Evolutionary conservation across 2,797 vertebrate species (phyloP), one percentile per base, ranked within the genome.

Genomic region (Kryptopterus vitreolus): DNA sequence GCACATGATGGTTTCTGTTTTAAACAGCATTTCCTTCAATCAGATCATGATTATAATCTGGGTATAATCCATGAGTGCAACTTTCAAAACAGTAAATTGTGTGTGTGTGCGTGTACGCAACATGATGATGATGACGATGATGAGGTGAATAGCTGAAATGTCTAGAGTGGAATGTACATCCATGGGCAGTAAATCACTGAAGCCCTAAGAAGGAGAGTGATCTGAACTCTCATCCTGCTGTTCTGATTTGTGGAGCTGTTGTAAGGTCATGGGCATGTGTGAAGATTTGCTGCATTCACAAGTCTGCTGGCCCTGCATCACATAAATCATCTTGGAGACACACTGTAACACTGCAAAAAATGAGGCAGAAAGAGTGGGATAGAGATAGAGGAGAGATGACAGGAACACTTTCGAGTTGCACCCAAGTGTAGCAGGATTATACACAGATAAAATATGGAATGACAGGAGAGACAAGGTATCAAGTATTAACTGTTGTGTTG

Each of bases 231-330:
- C 81, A 65, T 88, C 88, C 50, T 80, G 10, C 48, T 83, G 81
- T 78, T 78, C 26, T 92, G 86, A 89, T 89, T 91, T 90, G 91
- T 89, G 83, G 84, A 89, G 88, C 90, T 84, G 70, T 78, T 16
- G 75, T 2, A 57, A 85, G 89, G 89, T 90, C 90, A 92, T 52
- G 88, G 87, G 81, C 82, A 62, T 71, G 80, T 79, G 83, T 85
- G 86, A 82, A 71, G 83, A 88, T 86, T 84, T 83, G 75, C 73
- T 87, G 89, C 84, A 92, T 91, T 92, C 89, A 91, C 52, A 83
- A 78, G 83, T 86, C 85, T 71, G 13, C 33, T 63, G 78, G 62
- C 26, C 74, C 80, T 57, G 69, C 65, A 75, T 48, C 57, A 53
- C 68, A 84, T 89, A 88, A 91, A 90, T 91, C 88, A 90, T 65